Evolutionary conservation across 1,140 invertebrate species (phyloP).

Genomic region (Drosophila littoralis): DNA sequence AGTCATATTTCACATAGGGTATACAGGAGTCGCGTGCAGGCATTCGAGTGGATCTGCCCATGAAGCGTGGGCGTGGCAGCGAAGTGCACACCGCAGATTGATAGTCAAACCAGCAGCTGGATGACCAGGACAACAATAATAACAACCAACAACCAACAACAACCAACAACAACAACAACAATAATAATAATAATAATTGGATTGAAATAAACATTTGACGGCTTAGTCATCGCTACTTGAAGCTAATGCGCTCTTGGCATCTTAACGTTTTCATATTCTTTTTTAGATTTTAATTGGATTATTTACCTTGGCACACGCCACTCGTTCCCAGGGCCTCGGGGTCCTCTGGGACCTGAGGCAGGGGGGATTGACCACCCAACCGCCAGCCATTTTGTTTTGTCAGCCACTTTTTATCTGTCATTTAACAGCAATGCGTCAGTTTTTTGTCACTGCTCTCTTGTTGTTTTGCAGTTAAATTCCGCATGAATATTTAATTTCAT

Average conservation of each 20-base stretch:
- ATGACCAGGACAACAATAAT: not conserved
- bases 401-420: constrained; percentile 56
- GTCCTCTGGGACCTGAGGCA: not conserved
- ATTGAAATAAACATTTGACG: constrained; percentile 19
- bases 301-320: constrained; percentile 38
- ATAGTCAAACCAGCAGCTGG: not conserved
- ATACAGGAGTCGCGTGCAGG: too few species aligned
- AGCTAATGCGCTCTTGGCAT: constrained; percentile 37
- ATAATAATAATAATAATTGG: constrained; percentile 8
- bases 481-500: constrained; percentile 68
- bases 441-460: constrained; percentile 29
- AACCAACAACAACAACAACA: not conserved
- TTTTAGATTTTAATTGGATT: constrained; percentile 51
- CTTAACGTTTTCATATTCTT: constrained; percentile 25
- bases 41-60: not conserved
- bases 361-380: not conserved
- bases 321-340: not conserved
- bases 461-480: constrained; percentile 44
- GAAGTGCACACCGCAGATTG: constrained; percentile 1
- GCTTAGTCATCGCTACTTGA: constrained; percentile 13
- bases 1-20: too few species aligned
- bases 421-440: constrained; percentile 67
- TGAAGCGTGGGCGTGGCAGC: not conserved
- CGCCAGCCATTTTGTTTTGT: constrained; percentile 32
- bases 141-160: not conserved